Evolutionary conservation across 2,113 vertebrate genomes (phyloP).

Genomic region (Hyaena hyaena): DNA sequence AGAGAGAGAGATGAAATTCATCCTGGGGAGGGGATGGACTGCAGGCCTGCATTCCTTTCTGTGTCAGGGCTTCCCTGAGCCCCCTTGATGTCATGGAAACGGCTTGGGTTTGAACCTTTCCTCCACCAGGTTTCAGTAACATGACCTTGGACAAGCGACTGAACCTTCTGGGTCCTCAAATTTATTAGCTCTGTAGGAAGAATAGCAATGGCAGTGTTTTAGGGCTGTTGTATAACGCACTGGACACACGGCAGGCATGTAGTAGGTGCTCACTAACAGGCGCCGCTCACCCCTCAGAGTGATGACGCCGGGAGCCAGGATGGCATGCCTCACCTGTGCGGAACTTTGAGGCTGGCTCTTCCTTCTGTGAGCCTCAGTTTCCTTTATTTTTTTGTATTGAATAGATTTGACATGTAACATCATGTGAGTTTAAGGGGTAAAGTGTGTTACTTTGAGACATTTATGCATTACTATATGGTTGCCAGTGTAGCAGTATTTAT

Average conservation of each 20-base stretch:
- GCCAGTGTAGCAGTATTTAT: background rate
- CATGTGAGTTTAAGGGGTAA: background rate
- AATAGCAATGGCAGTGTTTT: background rate
- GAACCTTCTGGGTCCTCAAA: background rate
- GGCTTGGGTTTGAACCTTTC: background rate
- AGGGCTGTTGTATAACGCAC: background rate
- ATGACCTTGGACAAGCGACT: background rate
- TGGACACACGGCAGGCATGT: rapidly evolving
- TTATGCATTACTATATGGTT: background rate
- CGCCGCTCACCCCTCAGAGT: rapidly evolving
- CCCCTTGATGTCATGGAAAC: background rate
- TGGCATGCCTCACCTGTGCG: rapidly evolving
- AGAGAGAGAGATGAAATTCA: background rate
- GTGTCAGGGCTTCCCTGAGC: background rate
- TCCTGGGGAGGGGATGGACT: rapidly evolving
- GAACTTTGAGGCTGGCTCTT: background rate
- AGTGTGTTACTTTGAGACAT: background rate
- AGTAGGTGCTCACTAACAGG: background rate
- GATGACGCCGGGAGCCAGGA: background rate
- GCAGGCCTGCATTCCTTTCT: background rate
- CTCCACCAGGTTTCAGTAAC: background rate
- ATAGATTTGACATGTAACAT: background rate
- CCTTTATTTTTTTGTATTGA: background rate
- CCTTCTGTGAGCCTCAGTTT: background rate
- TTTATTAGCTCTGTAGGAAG: background rate